A percentile compares a stretch with the other conserved stretches of the same genome.
phyloP scores from a whole-genome alignment of 30 jellyfish, hydroid and myxozoan genomes.

The Chrysaora quinquecirrha region DNA sequence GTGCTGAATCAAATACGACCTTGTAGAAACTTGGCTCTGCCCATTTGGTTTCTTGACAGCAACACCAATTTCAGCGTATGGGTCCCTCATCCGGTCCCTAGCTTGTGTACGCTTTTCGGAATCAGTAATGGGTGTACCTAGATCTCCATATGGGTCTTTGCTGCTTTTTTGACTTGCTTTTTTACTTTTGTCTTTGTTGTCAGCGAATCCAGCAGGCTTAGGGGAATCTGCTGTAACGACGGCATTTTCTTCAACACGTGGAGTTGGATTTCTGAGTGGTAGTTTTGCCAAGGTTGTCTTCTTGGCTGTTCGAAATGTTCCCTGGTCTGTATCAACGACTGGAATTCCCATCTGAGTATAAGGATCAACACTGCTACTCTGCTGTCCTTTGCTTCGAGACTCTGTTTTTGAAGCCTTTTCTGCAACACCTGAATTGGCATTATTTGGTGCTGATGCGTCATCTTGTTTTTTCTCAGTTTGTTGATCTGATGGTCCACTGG shows the following conservation, averaged over 20 bases:
- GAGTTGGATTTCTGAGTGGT: conserved; percentile 33
- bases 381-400: not conserved
- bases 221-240: conserved; percentile 27
- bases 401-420: not conserved
- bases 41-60: conserved; percentile 54
- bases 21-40: conserved; percentile 19
- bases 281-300: conserved; percentile 40
- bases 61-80: conserved; percentile 93
- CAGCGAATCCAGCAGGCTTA: conserved; percentile 13
- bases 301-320: conserved; percentile 40
- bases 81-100: conserved; percentile 57
- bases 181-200: not conserved
- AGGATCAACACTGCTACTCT: conserved; percentile 29
- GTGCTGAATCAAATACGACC: conserved; percentile 40
- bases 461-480: not conserved
- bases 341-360: conserved; percentile 69
- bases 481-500: not conserved
- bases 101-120: conserved; percentile 27
- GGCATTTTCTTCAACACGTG: not conserved
- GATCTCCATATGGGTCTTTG: conserved; percentile 66
- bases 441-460: not conserved
- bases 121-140: conserved; percentile 47
- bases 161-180: not conserved
- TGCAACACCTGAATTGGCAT: not conserved
- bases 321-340: conserved; percentile 61